Conservation (phyloP, 1,140 invertebrate genomes). For the Halesus radiatus region DNA sequence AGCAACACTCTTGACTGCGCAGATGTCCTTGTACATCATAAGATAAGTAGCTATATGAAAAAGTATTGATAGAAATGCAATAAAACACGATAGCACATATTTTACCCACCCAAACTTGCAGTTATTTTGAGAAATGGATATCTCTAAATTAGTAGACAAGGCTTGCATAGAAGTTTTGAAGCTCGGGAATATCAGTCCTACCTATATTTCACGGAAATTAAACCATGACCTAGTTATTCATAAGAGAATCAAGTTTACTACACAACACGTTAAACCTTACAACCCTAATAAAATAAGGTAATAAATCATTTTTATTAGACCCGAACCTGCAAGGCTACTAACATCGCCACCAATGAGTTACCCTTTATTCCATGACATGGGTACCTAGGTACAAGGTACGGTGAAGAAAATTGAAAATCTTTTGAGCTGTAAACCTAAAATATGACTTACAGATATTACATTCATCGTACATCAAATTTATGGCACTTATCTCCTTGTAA, state of each 20-base stretch:
- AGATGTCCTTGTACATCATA: no score
- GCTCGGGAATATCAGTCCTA: no score
- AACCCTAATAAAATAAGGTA: not conserved
- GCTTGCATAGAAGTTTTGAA: no score
- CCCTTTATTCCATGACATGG: not conserved
- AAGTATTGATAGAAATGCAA: no score
- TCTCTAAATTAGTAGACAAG: no score
- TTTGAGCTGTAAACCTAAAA: not conserved
- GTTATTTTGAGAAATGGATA: no score
- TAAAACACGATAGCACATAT: no score
- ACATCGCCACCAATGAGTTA: not conserved
- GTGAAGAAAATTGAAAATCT: constrained; percentile 1
- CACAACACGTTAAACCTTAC: not conserved
- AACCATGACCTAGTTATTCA: not conserved
- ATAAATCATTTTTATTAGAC: constrained; percentile 20
- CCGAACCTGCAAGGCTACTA: not conserved
- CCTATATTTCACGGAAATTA: not conserved
- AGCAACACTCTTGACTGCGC: no score
- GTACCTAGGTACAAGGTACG: not conserved
- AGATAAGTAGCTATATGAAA: no score
- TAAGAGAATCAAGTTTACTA: not conserved
- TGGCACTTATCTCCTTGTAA: constrained; percentile 18
- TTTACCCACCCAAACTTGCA: no score
- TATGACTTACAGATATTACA: not conserved
- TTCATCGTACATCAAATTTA: constrained; percentile 33